A percentile compares a stretch with the other conserved stretches of the same genome.
Conservation (phyloP, 2,797 vertebrate genomes). For the Momotus momota region DNA sequence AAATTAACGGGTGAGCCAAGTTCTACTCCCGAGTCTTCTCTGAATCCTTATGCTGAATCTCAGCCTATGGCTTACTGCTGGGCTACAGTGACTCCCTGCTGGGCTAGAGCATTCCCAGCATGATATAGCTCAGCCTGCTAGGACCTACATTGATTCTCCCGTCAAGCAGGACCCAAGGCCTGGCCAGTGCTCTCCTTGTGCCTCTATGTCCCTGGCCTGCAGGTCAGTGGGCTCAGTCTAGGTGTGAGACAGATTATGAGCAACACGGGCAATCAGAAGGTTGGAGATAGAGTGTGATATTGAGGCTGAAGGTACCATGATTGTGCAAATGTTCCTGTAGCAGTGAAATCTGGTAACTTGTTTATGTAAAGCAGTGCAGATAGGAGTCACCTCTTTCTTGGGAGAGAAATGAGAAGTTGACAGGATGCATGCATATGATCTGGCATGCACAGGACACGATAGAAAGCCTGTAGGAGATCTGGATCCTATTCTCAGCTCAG, state of each 20-base stretch:
- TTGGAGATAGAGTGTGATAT: neutral
- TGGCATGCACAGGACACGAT: neutral
- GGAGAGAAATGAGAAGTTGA: neutral
- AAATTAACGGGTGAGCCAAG: neutral
- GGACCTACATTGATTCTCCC: neutral
- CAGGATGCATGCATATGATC: fast-evolving
- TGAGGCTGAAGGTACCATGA: neutral
- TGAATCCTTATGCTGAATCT: neutral
- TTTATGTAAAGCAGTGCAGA: neutral
- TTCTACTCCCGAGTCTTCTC: neutral
- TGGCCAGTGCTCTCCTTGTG: neutral
- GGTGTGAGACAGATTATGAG: neutral
- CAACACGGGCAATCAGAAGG: neutral
- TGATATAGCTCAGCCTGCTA: neutral
- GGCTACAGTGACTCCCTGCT: neutral
- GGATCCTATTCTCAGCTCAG: neutral
- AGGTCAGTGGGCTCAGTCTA: neutral
- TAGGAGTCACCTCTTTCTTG: neutral
- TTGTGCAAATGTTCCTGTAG: neutral
- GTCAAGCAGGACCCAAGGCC: neutral
- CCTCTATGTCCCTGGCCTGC: neutral
- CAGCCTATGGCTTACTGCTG: neutral
- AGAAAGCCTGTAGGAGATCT: neutral
- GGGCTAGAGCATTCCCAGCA: neutral
- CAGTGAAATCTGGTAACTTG: neutral